Evolutionary conservation across 2,888 invertebrate genomes (phyloP).

Genomic region (Drosophila meridiana): DNA sequence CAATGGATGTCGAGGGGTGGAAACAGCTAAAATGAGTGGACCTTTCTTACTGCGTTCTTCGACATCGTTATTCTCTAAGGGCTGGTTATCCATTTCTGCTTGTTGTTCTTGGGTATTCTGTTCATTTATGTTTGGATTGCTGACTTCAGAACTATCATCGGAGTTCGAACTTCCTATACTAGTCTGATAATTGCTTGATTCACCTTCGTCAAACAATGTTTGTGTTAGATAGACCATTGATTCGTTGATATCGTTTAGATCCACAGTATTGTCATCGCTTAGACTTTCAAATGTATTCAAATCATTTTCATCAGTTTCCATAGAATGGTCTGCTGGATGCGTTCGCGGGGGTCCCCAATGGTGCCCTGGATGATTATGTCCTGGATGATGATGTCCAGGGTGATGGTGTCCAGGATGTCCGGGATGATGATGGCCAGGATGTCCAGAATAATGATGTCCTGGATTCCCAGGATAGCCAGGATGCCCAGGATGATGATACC

Average conservation of each 20-base stretch:
- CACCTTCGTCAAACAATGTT: constrained; percentile 8
- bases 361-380: neutral
- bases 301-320: constrained; percentile 5
- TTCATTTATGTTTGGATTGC: constrained; percentile 15
- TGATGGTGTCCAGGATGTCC: neutral
- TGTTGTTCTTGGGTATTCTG: constrained; percentile 7
- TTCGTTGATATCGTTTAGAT: constrained; percentile 23
- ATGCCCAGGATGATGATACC: neutral
- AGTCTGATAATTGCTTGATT: constrained; percentile 19
- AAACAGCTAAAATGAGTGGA: constrained; percentile 45
- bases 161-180: constrained; percentile 22
- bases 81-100: constrained; percentile 2
- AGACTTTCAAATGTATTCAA: constrained; percentile 5
- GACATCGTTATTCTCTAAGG: constrained; percentile 15
- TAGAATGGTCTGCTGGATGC: neutral
- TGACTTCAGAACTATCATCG: constrained; percentile 30
- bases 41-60: constrained; percentile 41
- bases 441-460: neutral
- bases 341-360: constrained; percentile 1
- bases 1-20: constrained; percentile 42
- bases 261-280: constrained; percentile 21
- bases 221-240: constrained; percentile 13
- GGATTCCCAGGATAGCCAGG: neutral
- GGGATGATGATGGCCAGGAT: neutral
- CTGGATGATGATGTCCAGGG: neutral